Evolutionary conservation across 2,888 invertebrate species (phyloP).

Genomic region (Congeria kusceri): DNA sequence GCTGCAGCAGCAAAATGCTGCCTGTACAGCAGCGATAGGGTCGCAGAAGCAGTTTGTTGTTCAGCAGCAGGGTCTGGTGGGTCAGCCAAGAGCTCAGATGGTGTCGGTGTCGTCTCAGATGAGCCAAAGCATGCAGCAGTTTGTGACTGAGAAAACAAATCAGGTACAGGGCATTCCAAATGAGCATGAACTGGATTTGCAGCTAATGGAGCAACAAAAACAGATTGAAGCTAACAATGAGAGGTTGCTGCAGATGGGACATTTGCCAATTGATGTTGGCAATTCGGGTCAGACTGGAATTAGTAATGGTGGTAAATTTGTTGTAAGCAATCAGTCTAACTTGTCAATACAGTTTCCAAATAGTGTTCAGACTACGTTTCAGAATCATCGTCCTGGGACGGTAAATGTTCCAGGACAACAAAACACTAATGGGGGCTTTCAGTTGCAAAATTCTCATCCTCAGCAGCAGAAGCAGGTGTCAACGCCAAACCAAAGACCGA

Average conservation of each 20-base stretch:
- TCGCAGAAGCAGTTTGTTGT: constrained; percentile 11
- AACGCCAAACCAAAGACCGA: constrained; percentile 11
- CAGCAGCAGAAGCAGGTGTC: constrained; percentile 12
- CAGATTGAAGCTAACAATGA: background rate
- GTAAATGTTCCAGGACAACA: too few relatives aligned
- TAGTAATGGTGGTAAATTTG: too few relatives aligned
- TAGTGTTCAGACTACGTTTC: constrained; percentile 5
- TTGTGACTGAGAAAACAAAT: background rate
- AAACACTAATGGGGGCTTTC: too few relatives aligned
- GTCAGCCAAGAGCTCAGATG: constrained; percentile 5
- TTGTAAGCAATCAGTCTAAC: too few relatives aligned
- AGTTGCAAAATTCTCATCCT: background rate
- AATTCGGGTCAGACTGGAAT: background rate
- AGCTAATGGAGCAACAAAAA: background rate
- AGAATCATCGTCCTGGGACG: too few relatives aligned
- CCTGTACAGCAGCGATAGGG: background rate
- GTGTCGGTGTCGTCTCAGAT: constrained; percentile 2
- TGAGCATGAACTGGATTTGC: background rate
- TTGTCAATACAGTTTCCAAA: background rate
- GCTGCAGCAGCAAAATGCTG: constrained; percentile 1
- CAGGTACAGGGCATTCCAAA: background rate
- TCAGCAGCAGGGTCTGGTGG: background rate
- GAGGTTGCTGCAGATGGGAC: background rate
- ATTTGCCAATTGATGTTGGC: background rate
- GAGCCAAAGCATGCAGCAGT: constrained; percentile 5